Evolutionary conservation across 2,888 invertebrate species (phyloP).

Genomic region (Anticlea derivata): DNA sequence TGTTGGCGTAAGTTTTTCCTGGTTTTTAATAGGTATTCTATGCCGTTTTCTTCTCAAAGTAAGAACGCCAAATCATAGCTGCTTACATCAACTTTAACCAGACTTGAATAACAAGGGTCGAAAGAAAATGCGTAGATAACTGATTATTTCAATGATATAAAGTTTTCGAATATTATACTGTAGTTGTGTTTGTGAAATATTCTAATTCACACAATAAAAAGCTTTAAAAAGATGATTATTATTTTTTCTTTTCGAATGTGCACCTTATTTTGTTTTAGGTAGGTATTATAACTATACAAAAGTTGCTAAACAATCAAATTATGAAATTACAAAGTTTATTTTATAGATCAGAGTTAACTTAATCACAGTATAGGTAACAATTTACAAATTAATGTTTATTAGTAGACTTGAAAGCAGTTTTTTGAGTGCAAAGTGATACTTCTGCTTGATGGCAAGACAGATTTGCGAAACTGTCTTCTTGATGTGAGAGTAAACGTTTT

Average conservation of each 20-base stretch:
- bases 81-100: no score
- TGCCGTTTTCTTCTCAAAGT: no score
- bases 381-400: constrained; percentile 32
- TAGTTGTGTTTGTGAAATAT: constrained; percentile 9
- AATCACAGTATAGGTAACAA: no score
- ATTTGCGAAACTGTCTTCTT: constrained; percentile 63
- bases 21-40: no score
- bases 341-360: no score
- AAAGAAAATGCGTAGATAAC: no score
- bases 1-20: no score
- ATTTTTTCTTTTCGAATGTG: no score
- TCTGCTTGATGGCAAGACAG: constrained; percentile 65
- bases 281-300: no score
- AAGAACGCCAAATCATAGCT: no score
- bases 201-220: not conserved
- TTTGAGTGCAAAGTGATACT: constrained; percentile 64
- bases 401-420: constrained; percentile 51
- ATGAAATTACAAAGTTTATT: constrained; percentile 1
- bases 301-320: not conserved
- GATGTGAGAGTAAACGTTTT: constrained; percentile 40
- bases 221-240: not conserved
- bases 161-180: constrained; percentile 31
- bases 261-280: no score
- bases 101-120: no score
- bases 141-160: not conserved